Evolutionary conservation across 2,888 invertebrate genomes (phyloP).

Genomic region (Ormyrus thymus): DNA sequence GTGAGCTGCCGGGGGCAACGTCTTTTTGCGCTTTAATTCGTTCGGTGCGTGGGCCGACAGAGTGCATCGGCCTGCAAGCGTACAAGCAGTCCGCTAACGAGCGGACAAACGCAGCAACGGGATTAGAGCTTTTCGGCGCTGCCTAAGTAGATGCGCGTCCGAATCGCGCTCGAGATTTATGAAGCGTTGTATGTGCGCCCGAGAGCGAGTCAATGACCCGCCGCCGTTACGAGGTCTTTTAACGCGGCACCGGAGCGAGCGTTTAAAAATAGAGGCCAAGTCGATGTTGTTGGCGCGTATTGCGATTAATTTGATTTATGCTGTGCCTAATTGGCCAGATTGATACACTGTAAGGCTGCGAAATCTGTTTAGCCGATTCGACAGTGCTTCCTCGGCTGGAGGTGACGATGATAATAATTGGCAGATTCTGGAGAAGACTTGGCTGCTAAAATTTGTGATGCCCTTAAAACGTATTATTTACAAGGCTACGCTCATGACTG

Average conservation of each 20-base stretch:
- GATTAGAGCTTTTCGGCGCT: slow-evolving; percentile 32
- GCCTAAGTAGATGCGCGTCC: not conserved
- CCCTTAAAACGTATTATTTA: no score
- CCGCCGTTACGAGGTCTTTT: slow-evolving; percentile 3
- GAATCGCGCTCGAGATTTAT: slow-evolving; percentile 42
- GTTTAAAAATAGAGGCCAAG: slow-evolving; percentile 40
- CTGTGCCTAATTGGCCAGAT: slow-evolving; percentile 33
- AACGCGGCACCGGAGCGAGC: slow-evolving; percentile 2
- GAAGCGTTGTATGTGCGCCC: slow-evolving; percentile 31
- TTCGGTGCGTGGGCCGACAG: not conserved
- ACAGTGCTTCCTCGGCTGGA: not conserved
- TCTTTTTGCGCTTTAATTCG: slow-evolving; percentile 25
- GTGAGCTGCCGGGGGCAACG: no score
- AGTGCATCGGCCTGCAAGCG: slow-evolving; percentile 30
- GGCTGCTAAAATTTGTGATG: no score
- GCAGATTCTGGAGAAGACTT: no score
- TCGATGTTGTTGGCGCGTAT: slow-evolving; percentile 21
- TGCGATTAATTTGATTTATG: slow-evolving; percentile 49
- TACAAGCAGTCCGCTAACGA: slow-evolving; percentile 1
- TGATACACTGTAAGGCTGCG: not conserved
- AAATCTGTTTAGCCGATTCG: not conserved
- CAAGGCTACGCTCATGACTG: no score
- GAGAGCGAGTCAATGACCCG: slow-evolving; percentile 42
- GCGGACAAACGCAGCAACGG: slow-evolving; percentile 1
- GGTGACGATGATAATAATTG: no score